Percentiles rank a stretch among this genome's conserved stretches.
Conservation (phyloP, 2,113 vertebrate species). For the Eptesicus fuscus region DNA sequence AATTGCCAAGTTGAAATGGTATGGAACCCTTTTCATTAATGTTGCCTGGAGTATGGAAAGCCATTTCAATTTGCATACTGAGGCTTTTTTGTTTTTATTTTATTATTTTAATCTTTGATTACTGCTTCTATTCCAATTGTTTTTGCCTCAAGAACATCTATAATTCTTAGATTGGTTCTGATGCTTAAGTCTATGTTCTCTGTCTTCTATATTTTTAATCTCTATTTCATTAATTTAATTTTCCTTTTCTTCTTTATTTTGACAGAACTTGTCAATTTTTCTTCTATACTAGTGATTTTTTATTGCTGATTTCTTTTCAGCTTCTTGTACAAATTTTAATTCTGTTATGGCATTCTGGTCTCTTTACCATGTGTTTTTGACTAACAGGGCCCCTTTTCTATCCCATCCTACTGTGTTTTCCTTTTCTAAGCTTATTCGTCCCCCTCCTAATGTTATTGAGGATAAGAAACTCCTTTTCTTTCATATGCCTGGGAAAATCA, state of each 20-base stretch:
- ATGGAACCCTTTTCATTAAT: not conserved
- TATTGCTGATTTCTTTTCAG: not conserved
- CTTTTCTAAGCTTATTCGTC: not conserved
- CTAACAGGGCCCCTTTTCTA: not conserved
- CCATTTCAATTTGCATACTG: not conserved
- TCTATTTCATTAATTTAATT: not conserved
- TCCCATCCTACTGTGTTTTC: not conserved
- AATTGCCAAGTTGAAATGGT: not conserved
- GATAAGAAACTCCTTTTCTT: not conserved
- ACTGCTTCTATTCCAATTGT: not conserved
- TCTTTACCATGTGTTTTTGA: not conserved
- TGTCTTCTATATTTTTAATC: not conserved
- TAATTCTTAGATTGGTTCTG: not conserved
- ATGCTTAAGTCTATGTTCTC: not conserved
- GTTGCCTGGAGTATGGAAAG: not conserved
- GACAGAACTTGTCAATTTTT: not conserved
- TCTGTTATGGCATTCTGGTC: not conserved
- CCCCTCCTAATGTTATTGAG: not conserved
- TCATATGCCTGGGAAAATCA: not conserved
- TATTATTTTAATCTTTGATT: slow-evolving; percentile 40
- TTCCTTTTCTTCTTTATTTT: slow-evolving; percentile 2
- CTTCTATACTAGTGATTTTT: not conserved
- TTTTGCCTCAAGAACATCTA: not conserved
- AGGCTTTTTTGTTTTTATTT: not conserved
- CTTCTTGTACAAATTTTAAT: not conserved